Percentiles rank a stretch among this genome's conserved stretches.
phyloP scores from a whole-genome alignment of 2,797 vertebrate genomes.

The Gymnoscopelus braueri region DNA sequence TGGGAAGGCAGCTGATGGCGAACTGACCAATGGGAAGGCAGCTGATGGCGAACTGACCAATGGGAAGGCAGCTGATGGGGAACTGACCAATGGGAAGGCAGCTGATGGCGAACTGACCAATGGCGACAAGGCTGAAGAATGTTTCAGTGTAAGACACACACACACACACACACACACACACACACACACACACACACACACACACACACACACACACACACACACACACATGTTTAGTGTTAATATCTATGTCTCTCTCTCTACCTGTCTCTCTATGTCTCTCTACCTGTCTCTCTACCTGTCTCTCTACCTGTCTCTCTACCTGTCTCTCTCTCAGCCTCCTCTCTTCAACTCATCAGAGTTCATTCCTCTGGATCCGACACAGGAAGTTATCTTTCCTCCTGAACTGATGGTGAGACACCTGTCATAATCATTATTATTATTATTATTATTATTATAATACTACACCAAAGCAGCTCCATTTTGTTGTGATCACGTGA shows the following conservation, averaged over 20 bases:
- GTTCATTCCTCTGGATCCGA: slow-evolving; percentile 90
- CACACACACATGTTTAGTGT: too few relatives aligned
- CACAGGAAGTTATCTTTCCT: slow-evolving; percentile 95
- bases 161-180: too few relatives aligned
- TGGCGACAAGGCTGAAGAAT: neutral
- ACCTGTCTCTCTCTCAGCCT: neutral
- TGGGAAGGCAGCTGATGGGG: neutral
- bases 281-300: neutral
- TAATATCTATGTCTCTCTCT: too few relatives aligned
- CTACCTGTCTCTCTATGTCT: slow-evolving; percentile 1
- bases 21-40: neutral
- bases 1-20: slow-evolving; percentile 1
- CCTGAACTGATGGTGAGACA: slow-evolving; percentile 88
- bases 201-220: too few relatives aligned
- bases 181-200: too few relatives aligned
- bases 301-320: neutral
- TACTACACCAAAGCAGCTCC: too few relatives aligned
- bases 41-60: neutral
- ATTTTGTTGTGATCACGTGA: too few relatives aligned
- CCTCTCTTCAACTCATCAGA: slow-evolving; percentile 83
- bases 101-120: too few relatives aligned
- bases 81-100: neutral
- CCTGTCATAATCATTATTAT: too few relatives aligned
- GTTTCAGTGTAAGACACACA: neutral
- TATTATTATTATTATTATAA: too few relatives aligned